phyloP scores from a whole-genome alignment of 1,140 invertebrate species.

The Brachionus koreanus region DNA sequence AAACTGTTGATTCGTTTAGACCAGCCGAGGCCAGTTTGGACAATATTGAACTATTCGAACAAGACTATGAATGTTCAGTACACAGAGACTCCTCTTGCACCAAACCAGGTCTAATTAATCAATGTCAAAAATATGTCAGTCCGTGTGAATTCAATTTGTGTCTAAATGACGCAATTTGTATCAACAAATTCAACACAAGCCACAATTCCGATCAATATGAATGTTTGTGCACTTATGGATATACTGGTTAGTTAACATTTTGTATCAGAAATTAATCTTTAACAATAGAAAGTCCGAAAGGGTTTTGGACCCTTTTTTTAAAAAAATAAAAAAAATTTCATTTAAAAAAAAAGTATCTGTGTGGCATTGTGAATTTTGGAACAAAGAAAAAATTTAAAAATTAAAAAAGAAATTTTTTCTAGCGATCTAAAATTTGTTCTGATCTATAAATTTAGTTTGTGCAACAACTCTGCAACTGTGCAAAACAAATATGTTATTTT shows the following conservation, averaged over 20 bases:
- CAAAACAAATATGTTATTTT: too few species aligned
- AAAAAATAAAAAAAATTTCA: too few species aligned
- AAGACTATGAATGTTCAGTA: slow-evolving; percentile 31
- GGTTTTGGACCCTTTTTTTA: too few species aligned
- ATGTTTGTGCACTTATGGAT: slow-evolving; percentile 29
- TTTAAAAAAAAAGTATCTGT: too few species aligned
- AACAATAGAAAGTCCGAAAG: too few species aligned
- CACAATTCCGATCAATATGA: slow-evolving; percentile 9
- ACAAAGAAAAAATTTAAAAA: too few species aligned
- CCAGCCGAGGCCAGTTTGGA: slow-evolving; percentile 33
- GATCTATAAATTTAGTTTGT: too few species aligned
- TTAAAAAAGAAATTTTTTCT: too few species aligned
- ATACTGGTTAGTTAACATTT: neutral
- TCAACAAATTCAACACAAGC: neutral
- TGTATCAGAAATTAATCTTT: neutral
- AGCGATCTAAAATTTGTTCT: too few species aligned
- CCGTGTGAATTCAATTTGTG: slow-evolving; percentile 37
- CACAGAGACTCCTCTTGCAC: neutral
- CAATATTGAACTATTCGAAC: slow-evolving; percentile 38
- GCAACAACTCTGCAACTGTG: too few species aligned
- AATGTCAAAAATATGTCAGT: slow-evolving; percentile 31
- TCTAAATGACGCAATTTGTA: slow-evolving; percentile 29
- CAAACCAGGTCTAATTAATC: neutral
- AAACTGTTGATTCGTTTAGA: neutral
- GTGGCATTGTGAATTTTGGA: too few species aligned